Conservation (phyloP, 2,797 vertebrate genomes). For the Pangasius macronema region DNA sequence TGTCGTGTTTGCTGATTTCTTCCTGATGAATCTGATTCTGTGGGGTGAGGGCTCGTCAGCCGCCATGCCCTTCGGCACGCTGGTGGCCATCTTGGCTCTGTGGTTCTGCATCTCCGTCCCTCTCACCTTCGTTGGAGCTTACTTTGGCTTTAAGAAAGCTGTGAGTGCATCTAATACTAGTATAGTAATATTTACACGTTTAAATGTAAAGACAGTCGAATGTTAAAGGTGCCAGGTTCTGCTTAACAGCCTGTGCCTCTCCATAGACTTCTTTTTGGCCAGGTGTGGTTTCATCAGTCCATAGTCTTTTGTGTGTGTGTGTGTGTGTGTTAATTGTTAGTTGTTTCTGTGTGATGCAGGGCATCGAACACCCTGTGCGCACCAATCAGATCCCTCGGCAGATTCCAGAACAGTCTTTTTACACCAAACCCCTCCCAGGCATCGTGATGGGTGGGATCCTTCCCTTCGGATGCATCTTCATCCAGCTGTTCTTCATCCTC, state of each 20-base stretch:
- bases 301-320: background rate
- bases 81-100: conserved; percentile 90
- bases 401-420: conserved; percentile 93
- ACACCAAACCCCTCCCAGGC: conserved; percentile 89
- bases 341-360: conserved; percentile 64
- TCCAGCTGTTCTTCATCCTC: conserved; percentile 95
- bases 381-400: conserved; percentile 96
- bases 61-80: conserved; percentile 89
- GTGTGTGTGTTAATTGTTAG: background rate
- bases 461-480: conserved; percentile 93
- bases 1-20: conserved; percentile 93
- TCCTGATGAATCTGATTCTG: conserved; percentile 93
- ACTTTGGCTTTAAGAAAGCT: conserved; percentile 91
- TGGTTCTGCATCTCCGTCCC: conserved; percentile 97
- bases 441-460: conserved; percentile 94
- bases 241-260: background rate
- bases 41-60: conserved; percentile 94
- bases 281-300: background rate
- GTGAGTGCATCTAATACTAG: conserved; percentile 69
- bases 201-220: background rate
- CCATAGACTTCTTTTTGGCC: background rate
- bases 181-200: background rate
- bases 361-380: conserved; percentile 92
- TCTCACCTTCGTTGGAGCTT: conserved; percentile 89
- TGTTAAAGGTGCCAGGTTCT: no score